Base-by-base conservation (phyloP, 2,113 vertebrate species). In the Aphelocoma coerulescens region DNA sequence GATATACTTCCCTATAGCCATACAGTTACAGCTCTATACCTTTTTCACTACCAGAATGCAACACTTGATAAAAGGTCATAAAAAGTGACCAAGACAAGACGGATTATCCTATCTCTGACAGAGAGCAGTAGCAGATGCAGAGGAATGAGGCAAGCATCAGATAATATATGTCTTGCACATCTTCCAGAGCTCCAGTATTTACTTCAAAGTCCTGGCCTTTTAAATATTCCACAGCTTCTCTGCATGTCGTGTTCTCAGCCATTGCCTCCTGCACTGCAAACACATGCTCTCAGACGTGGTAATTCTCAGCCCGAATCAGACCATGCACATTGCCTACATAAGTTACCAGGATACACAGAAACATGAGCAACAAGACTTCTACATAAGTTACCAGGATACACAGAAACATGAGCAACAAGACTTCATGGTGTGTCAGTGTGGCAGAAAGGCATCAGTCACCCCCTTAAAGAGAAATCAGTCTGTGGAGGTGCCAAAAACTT, bases 381-480 rank as follows among this genome's bases (percentile, higher is more conserved):
- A 10, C n/a, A 17, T 8, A 35, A 84, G 15, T 37, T 49, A 37
- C 13, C n/a, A 87, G 59, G 63, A 78, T 4, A 54, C 48, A n/a
- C 1, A 33, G 20, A 41, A 37, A 49, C 13, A 11, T 1, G 6
- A 86, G 22, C n/a, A 91, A 30, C 16, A 54, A 61, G 39, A 6
- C 6, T 41, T 62, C 11, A 13, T 28, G 10, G n/a, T 33, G 13
- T 27, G 46, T 74, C 0, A 0, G 16, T 19, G 27, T 21, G 35
- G 20, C 39, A 77, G 55, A 74, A 58, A 58, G 20, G 13, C 7
- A 19, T 23, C 48, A 69, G 28, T 49, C 18, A 59, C 16, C 14
- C 14, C 23, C 18, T 48, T 32, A 62, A 84, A 62, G 23, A 84
- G 8, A 52, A 58, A 59, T 63, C 11, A 10, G 19, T 35, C 27